Percentiles rank a stretch among this genome's conserved stretches.
These are phyloP conservation scores for Drosophila rellima DNA, from an alignment of 2,888 invertebrate genomes.

Conservation along the genomic window DNA sequence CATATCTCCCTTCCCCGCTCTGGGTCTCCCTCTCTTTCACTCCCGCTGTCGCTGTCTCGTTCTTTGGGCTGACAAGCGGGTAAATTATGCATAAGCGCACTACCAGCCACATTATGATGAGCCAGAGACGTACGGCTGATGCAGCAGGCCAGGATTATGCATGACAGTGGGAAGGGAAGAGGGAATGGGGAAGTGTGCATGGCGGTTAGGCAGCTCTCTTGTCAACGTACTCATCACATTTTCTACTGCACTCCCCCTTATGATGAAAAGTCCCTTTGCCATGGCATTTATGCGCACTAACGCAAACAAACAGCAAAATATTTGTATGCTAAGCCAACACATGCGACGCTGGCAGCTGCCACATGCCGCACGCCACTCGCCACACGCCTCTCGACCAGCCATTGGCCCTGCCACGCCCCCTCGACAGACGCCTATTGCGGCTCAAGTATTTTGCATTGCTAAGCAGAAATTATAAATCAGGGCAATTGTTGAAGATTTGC, in stretches of 20 bases:
- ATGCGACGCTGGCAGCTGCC: constrained; percentile 65
- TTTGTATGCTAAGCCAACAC: constrained; percentile 82
- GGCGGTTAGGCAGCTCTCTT: constrained; percentile 65
- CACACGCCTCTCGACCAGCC: constrained; percentile 37
- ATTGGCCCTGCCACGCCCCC: not conserved
- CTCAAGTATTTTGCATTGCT: constrained; percentile 83
- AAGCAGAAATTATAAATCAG: constrained; percentile 83
- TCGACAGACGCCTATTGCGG: constrained; percentile 58
- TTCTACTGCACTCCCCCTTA: constrained; percentile 43
- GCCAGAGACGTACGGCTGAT: constrained; percentile 71
- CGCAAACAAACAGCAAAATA: constrained; percentile 81
- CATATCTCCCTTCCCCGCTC: constrained; percentile 30
- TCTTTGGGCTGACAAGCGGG: constrained; percentile 65
- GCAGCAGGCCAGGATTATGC: constrained; percentile 78
- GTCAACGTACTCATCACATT: constrained; percentile 79
- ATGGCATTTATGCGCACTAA: constrained; percentile 75
- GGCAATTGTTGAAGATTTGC: constrained; percentile 83
- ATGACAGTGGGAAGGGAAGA: constrained; percentile 50
- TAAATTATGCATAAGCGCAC: constrained; percentile 81
- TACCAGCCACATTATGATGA: constrained; percentile 79
- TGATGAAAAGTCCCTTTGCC: constrained; percentile 8
- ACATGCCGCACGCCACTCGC: too few relatives aligned
- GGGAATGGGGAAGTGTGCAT: constrained; percentile 17
- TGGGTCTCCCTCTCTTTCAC: not conserved
- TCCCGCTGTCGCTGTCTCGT: constrained; percentile 39